These are phyloP conservation scores for Hyposoter didymator DNA, from an alignment of 2,888 invertebrate genomes.

Conservation along the genomic window DNA sequence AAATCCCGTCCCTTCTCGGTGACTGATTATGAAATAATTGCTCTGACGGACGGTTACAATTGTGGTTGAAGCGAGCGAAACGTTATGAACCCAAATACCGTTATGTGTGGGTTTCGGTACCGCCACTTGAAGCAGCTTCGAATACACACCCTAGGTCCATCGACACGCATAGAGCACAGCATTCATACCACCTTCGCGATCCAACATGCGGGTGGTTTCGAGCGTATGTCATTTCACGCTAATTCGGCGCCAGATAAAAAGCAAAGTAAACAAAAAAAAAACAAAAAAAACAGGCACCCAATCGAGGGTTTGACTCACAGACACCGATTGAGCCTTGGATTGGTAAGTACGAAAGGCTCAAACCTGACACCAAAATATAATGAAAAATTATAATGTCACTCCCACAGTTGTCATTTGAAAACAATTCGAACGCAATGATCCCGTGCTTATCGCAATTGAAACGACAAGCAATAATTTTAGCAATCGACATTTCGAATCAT, in stretches of 20 bases:
- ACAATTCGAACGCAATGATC: background rate
- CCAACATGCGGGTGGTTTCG: conserved; percentile 5
- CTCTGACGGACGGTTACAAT: conserved; percentile 50
- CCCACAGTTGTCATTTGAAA: background rate
- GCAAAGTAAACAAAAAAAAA: conserved; percentile 15
- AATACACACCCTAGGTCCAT: background rate
- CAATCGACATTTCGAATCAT: background rate
- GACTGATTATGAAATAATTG: conserved; percentile 64
- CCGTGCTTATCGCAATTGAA: background rate
- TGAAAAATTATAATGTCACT: background rate
- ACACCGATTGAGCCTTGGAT: background rate
- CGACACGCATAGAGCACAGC: conserved; percentile 5
- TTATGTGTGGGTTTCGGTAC: background rate
- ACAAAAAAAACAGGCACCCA: too few species aligned
- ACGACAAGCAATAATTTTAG: background rate
- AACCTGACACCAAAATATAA: background rate
- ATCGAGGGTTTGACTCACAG: background rate
- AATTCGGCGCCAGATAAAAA: conserved; percentile 26
- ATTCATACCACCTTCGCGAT: background rate
- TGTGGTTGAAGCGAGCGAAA: conserved; percentile 51
- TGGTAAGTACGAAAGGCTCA: background rate
- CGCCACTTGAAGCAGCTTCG: conserved; percentile 5
- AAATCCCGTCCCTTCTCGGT: conserved; percentile 23
- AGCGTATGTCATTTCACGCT: conserved; percentile 23
- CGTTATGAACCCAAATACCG: conserved; percentile 32